Evolutionary conservation across 1,140 invertebrate genomes (phyloP).

Genomic region (Scaptomyza pallida): DNA sequence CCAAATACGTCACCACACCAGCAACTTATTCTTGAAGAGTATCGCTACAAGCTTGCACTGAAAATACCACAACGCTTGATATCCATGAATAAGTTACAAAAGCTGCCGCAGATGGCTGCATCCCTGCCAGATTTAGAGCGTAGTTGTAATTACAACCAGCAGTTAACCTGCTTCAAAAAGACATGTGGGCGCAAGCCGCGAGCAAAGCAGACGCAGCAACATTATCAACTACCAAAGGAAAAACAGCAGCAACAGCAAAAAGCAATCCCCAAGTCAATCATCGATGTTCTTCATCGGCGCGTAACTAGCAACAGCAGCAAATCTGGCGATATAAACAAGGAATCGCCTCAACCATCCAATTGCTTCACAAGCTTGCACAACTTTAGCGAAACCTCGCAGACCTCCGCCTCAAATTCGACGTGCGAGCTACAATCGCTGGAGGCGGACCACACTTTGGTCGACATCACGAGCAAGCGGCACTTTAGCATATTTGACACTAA

Average conservation of each 20-base stretch:
- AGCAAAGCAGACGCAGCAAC: slow-evolving; percentile 21
- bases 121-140: slow-evolving; percentile 90
- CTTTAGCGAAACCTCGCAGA: slow-evolving; percentile 72
- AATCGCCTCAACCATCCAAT: slow-evolving; percentile 39
- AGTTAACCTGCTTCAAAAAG: slow-evolving; percentile 54
- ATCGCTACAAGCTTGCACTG: slow-evolving; percentile 91
- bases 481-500: slow-evolving; percentile 88
- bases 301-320: slow-evolving; percentile 62
- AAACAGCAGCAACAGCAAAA: slow-evolving; percentile 31
- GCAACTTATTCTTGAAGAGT: slow-evolving; percentile 86
- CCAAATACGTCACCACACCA: slow-evolving; percentile 50
- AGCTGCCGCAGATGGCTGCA: slow-evolving; percentile 87
- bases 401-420: slow-evolving; percentile 75
- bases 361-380: slow-evolving; percentile 81
- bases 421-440: slow-evolving; percentile 84
- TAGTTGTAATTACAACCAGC: slow-evolving; percentile 45
- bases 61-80: slow-evolving; percentile 91
- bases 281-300: slow-evolving; percentile 76
- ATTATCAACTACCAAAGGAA: background rate
- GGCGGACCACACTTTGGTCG: slow-evolving; percentile 83
- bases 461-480: slow-evolving; percentile 84
- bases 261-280: slow-evolving; percentile 70
- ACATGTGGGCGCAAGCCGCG: slow-evolving; percentile 28
- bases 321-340: slow-evolving; percentile 79
- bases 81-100: slow-evolving; percentile 87